A percentile compares a stretch with the other conserved stretches of the same genome.
phyloP scores from a whole-genome alignment of 2,888 invertebrate genomes.

The Ormyrus labotus region DNA sequence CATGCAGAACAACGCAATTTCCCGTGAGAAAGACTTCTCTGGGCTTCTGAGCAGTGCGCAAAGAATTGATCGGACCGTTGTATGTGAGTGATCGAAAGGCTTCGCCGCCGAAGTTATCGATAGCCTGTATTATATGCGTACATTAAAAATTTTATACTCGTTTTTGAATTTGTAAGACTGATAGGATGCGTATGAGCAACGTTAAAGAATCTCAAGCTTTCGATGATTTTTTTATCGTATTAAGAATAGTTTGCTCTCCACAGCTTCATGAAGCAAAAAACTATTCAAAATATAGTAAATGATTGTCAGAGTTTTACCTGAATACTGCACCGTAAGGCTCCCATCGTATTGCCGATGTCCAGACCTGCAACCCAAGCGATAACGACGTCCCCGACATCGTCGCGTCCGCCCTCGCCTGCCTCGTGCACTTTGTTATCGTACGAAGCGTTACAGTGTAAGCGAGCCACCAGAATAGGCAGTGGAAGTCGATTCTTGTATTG shows the following conservation, averaged over 20 bases:
- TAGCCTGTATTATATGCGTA: conserved; percentile 61
- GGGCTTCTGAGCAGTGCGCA: conserved; percentile 70
- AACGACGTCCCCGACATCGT: conserved; percentile 66
- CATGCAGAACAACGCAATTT: conserved; percentile 71
- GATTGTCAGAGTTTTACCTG: conserved; percentile 62
- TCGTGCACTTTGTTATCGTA: background rate
- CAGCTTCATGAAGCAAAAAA: background rate
- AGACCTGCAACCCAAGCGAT: conserved; percentile 73
- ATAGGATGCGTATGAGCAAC: conserved; percentile 6
- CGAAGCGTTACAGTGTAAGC: conserved; percentile 61
- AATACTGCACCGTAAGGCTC: conserved; percentile 68
- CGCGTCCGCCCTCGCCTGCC: conserved; percentile 35
- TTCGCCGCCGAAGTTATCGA: conserved; percentile 67
- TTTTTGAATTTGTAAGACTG: background rate
- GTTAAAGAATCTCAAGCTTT: background rate
- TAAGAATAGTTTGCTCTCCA: no score
- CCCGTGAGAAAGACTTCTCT: conserved; percentile 68
- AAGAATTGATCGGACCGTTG: conserved; percentile 71
- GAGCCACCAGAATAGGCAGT: conserved; percentile 69
- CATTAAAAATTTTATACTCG: background rate
- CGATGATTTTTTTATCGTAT: background rate
- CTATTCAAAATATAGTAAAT: background rate
- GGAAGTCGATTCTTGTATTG: conserved; percentile 71
- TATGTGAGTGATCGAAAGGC: conserved; percentile 70
- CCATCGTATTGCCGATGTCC: conserved; percentile 65